A percentile compares a stretch with the other conserved stretches of the same genome.
Evolutionary conservation across 2,113 vertebrate genomes (phyloP).

Genomic region (Collichthys lucidus): DNA sequence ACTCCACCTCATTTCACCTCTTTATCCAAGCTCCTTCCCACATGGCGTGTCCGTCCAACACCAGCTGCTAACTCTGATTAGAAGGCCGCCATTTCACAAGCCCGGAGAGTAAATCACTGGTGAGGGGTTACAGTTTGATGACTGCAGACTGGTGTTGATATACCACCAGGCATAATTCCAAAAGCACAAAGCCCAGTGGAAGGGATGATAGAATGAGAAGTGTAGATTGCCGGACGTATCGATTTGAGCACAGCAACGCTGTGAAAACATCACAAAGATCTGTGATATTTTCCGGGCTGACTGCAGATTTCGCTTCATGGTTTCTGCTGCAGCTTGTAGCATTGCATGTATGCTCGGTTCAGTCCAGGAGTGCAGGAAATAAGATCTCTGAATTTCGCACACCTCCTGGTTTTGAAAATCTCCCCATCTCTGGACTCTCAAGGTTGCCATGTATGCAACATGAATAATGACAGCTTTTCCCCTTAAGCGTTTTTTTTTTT

Average conservation of each 20-base stretch:
- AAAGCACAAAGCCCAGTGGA: constrained; percentile 27
- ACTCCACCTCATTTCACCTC: constrained; percentile 2
- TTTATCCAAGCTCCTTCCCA: constrained; percentile 25
- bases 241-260: constrained; percentile 14
- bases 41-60: constrained; percentile 29
- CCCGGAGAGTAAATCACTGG: constrained; percentile 56
- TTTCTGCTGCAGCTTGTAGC: not conserved
- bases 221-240: not conserved
- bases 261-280: constrained; percentile 25
- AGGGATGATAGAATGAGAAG: constrained; percentile 24
- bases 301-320: constrained; percentile 1
- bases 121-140: constrained; percentile 66
- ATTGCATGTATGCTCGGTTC: not conserved
- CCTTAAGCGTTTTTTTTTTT: constrained; percentile 21
- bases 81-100: constrained; percentile 57
- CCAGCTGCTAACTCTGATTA: constrained; percentile 66
- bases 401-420: not conserved
- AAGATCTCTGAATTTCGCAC: not conserved
- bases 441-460: constrained; percentile 33
- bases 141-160: constrained; percentile 60
- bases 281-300: constrained; percentile 10
- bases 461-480: constrained; percentile 43
- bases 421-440: constrained; percentile 28
- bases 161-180: constrained; percentile 45
- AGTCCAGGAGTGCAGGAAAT: not conserved